These are phyloP conservation scores for Collichthys lucidus DNA, from an alignment of 2,113 vertebrate genomes.

Conservation along the genomic window DNA sequence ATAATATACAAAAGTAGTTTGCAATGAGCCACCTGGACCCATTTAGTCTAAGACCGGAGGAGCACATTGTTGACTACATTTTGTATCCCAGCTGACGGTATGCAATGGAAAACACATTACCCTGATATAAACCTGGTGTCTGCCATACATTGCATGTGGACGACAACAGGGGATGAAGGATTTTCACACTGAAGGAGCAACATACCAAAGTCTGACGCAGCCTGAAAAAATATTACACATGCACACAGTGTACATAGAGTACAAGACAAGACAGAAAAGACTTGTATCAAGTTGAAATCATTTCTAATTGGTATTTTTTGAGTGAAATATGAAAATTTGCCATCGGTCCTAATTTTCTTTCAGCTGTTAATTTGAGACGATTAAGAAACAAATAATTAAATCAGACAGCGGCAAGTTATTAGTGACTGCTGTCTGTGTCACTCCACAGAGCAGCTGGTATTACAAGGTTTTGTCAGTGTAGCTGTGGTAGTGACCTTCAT, in stretches of 20 bases:
- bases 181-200: conserved; percentile 6
- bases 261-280: not conserved
- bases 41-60: no score
- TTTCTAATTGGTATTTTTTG: not conserved
- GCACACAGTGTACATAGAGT: not conserved
- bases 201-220: conserved; percentile 8
- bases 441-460: not conserved
- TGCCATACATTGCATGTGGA: not conserved
- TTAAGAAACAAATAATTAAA: not conserved
- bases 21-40: not conserved
- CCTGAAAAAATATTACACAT: conserved; percentile 18
- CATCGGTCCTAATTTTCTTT: not conserved
- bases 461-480: not conserved
- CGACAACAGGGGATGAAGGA: conserved; percentile 8
- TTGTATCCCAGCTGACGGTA: not conserved
- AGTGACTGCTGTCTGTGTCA: not conserved
- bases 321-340: conserved; percentile 1
- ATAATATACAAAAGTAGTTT: not conserved
- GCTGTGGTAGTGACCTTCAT: not conserved
- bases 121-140: not conserved
- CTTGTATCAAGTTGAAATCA: not conserved
- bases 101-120: conserved; percentile 1
- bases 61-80: not conserved
- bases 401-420: not conserved
- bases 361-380: not conserved